Base-by-base conservation (phyloP, 2,888 invertebrate species). In the Sinhomidia bicolor region DNA sequence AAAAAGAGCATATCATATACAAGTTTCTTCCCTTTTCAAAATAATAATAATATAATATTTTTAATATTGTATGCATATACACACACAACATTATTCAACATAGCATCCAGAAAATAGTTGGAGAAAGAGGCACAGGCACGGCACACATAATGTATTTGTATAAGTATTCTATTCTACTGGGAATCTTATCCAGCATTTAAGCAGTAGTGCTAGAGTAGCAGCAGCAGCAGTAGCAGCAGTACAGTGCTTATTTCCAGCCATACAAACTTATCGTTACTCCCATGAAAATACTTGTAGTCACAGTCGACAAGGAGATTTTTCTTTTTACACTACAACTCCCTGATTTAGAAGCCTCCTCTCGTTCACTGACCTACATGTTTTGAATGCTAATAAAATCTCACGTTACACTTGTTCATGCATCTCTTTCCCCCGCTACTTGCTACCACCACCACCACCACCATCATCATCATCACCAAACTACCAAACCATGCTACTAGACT, bases 341-440 rank as follows among this genome's bases (percentile, higher is more conserved):
- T 88, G 88, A 88, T 88, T 88, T 88, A 62, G 88, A 88, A 88
- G 88, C 88, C 88, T 76, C 78, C 82, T 88, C 88, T 88, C 88
- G 88, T 88, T 88, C 88, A 88, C 88, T 88, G 88, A 83, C 88
- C 83, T 88, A 88, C 88, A 83, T 83, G 88, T 78, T 84, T 83
- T 78, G 88, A 88, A 88, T 88, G 83, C 71, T 88, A 88, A 88
- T 83, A 88, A 88, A 88, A 88, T 82, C 88, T 78, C 82, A 76
- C 51, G 57, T 51, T 79, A 78, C 87, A 76, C 79, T 83, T 84
- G 68, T 78, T 65, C 76, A 78, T 88, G 60, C 88, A 87, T 86
- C 80, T 78, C 60, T 51, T 51, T 47, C 20, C 26, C 65, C 41
- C n/a, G n/a, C n/a, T n/a, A n/a, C n/a, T n/a, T n/a, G n/a, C n/a